Conservation (phyloP, 2,888 invertebrate species). For the Ptycholaimellus sp. region DNA sequence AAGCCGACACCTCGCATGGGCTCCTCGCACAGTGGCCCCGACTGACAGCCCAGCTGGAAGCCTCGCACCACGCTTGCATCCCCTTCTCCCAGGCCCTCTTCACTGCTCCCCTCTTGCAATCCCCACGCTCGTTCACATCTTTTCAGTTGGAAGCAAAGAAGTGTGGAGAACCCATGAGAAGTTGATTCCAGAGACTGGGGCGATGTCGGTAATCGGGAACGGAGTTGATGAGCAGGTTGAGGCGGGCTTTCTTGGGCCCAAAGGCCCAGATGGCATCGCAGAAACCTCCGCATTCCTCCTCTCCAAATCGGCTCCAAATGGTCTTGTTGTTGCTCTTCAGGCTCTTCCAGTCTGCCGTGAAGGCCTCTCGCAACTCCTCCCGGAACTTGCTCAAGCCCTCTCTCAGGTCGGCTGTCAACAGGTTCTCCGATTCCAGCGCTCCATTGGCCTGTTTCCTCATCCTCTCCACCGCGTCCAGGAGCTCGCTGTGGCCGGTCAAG, state of each 20-base stretch:
- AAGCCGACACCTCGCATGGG: slow-evolving; percentile 81
- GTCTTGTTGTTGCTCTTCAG: not conserved
- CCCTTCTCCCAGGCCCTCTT: slow-evolving; percentile 22
- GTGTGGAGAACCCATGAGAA: slow-evolving; percentile 8
- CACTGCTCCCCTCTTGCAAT: not conserved
- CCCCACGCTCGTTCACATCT: slow-evolving; percentile 9
- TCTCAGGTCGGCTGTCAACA: slow-evolving; percentile 5
- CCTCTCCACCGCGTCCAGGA: slow-evolving; percentile 2
- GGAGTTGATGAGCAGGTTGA: slow-evolving; percentile 61
- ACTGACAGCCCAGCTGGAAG: slow-evolving; percentile 39
- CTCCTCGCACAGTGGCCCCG: slow-evolving; percentile 85
- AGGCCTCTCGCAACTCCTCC: not conserved
- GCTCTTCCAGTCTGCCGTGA: not conserved
- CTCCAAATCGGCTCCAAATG: not conserved
- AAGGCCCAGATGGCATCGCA: slow-evolving; percentile 51
- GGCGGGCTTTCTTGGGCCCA: slow-evolving; percentile 60
- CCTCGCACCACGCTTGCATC: slow-evolving; percentile 56
- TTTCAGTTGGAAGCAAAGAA: too few relatives aligned
- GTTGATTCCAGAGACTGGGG: slow-evolving; percentile 13
- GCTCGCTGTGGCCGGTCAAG: slow-evolving; percentile 36
- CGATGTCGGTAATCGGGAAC: slow-evolving; percentile 41
- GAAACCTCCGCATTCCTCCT: slow-evolving; percentile 29
- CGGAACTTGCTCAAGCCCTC: slow-evolving; percentile 1
- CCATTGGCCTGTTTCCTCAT: not conserved
- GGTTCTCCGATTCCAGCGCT: too few relatives aligned